Conservation (phyloP, 2,888 invertebrate genomes). For the Orthosia gracilis region DNA sequence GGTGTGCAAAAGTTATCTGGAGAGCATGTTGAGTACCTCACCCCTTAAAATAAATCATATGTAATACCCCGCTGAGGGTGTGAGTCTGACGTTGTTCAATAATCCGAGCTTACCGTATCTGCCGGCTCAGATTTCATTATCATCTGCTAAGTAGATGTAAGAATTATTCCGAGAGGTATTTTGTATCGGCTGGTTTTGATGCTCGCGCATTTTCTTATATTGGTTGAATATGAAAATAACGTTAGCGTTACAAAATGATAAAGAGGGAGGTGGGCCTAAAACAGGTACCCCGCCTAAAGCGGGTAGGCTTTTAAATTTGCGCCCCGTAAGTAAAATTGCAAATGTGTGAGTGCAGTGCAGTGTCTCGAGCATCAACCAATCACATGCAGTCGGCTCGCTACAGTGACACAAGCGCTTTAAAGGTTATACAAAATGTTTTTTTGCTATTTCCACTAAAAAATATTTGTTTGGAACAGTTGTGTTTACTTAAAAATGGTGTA, state of each 20-base stretch:
- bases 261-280: too few relatives aligned
- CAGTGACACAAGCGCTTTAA: too few relatives aligned
- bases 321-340: too few relatives aligned
- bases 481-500: too few relatives aligned
- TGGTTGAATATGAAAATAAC: neutral
- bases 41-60: constrained; percentile 77
- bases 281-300: too few relatives aligned
- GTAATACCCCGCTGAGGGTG: constrained; percentile 75
- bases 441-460: too few relatives aligned
- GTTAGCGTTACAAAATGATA: neutral
- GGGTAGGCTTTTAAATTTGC: too few relatives aligned
- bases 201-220: constrained; percentile 18
- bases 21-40: constrained; percentile 75
- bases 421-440: too few relatives aligned
- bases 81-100: constrained; percentile 72
- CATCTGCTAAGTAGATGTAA: constrained; percentile 68
- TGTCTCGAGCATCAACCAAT: too few relatives aligned
- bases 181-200: constrained; percentile 59
- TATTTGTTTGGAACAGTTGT: too few relatives aligned
- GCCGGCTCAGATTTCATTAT: constrained; percentile 77
- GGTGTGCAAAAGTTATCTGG: constrained; percentile 74
- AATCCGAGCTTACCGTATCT: constrained; percentile 64
- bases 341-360: too few relatives aligned
- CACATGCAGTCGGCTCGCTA: too few relatives aligned
- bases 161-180: constrained; percentile 61